These are phyloP conservation scores for Rhinolophus sinicus DNA, from an alignment of 2,113 vertebrate genomes.

Conservation along the genomic window DNA sequence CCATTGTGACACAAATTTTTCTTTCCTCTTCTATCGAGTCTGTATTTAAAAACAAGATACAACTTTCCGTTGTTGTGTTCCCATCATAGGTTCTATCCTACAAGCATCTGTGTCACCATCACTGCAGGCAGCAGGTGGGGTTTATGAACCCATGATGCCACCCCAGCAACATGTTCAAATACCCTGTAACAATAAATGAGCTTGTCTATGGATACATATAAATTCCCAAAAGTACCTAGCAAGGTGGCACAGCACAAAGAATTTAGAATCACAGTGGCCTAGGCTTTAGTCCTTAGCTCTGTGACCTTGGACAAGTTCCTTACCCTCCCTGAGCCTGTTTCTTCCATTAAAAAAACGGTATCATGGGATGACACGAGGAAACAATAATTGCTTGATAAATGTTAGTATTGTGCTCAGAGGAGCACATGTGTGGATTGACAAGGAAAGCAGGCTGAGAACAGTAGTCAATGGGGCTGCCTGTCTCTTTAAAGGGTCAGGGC, in stretches of 20 bases:
- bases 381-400: background rate
- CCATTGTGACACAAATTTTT: background rate
- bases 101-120: background rate
- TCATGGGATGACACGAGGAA: background rate
- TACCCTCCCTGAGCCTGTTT: background rate
- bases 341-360: background rate
- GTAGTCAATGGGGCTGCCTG: background rate
- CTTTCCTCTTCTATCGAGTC: background rate
- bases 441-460: background rate
- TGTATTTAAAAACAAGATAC: slow-evolving; percentile 44
- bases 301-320: slow-evolving; percentile 8
- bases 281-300: background rate
- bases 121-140: background rate
- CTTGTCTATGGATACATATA: background rate
- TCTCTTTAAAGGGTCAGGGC: slow-evolving; percentile 80
- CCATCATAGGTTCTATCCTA: background rate
- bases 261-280: background rate
- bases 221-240: background rate
- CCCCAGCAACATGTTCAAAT: background rate
- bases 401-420: background rate
- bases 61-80: background rate
- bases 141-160: background rate
- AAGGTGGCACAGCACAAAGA: background rate
- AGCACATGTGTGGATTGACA: background rate
- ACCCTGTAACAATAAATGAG: background rate